Base-by-base conservation (phyloP, 2,797 vertebrate species). In the Luscinia luscinia region DNA sequence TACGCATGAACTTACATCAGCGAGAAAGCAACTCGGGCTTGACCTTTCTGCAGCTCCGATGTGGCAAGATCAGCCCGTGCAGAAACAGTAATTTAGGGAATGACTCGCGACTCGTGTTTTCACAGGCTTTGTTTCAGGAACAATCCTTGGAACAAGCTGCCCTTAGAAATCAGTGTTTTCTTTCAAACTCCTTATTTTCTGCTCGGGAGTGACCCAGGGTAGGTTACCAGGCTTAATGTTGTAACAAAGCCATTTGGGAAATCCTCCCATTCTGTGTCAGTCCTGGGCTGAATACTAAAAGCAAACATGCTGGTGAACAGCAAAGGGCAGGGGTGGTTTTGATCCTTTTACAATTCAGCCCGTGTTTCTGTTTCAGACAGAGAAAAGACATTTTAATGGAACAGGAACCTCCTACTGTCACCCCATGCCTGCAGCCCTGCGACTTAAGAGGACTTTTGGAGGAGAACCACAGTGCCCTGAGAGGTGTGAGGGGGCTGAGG, bases 201-300 rank as follows among this genome's bases (percentile, higher is more conserved):
- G 84, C 75, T 70, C 9, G 2, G 45, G 87, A 74, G 57, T 41
- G 80, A 73, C 67, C 72, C 54, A 24, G 91, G 51, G n/a, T 84
- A 52, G 6, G 52, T 69, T 76, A 87, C 38, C 32, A 46, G 74
- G 51, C 43, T 85, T 79, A 67, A 70, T 12, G 78, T 30, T 83
- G 79, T 91, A 92, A 57, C 68, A 64, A 70, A 85, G 75, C 75
- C 87, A 54, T 80, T 66, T 68, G 82, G 87, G 93, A 91, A 96
- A 93, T 89, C 81, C 78, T 93, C 78, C 76, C 72, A 13, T 87
- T 89, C 64, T 18, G 48, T 64, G 1, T 4, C 19, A 64, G 83
- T 9, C 11, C 32, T 13, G 84, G 17, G 11, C 78, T 87, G 94
- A 85, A 92, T 78, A 19, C 76, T 83, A 72, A 96, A 49, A 58